Percentiles rank a stretch among this genome's conserved stretches.
phyloP scores from a whole-genome alignment of 2,888 invertebrate species.

The Pyralis farinalis region DNA sequence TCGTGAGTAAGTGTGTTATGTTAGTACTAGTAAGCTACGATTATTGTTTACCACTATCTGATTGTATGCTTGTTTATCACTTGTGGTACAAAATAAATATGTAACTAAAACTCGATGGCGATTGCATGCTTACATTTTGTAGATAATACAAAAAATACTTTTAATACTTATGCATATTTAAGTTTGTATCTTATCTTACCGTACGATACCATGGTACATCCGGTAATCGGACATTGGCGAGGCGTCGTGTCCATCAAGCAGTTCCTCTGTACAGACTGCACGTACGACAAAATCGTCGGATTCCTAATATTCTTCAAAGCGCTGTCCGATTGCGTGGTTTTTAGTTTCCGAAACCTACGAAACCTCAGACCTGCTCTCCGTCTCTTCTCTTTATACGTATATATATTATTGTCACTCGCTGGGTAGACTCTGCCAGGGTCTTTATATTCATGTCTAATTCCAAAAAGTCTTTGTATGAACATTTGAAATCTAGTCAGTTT shows the following conservation, averaged over 20 bases:
- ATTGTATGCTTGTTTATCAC: no score
- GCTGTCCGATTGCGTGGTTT: constrained; percentile 53
- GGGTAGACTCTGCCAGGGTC: neutral
- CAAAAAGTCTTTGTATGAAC: constrained; percentile 58
- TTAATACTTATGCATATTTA: no score
- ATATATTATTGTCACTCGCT: neutral
- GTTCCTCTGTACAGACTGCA: constrained; percentile 55
- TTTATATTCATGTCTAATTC: constrained; percentile 1
- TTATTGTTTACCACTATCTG: no score
- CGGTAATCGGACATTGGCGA: constrained; percentile 57
- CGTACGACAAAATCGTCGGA: constrained; percentile 50
- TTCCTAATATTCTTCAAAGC: constrained; percentile 37
- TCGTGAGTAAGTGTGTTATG: no score
- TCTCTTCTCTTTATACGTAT: neutral
- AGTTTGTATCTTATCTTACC: no score
- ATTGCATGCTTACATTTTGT: no score
- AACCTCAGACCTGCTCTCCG: constrained; percentile 30
- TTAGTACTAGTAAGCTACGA: no score
- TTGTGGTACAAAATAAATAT: no score
- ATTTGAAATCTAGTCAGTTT: constrained; percentile 55
- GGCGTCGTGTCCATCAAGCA: constrained; percentile 60
- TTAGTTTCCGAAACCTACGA: constrained; percentile 42
- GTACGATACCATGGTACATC: constrained; percentile 56
- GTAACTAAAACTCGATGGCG: no score
- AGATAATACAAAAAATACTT: no score